A percentile compares a stretch with the other conserved stretches of the same genome.
Conservation (phyloP, 2,888 invertebrate species). For the Podabrus alpinus region DNA sequence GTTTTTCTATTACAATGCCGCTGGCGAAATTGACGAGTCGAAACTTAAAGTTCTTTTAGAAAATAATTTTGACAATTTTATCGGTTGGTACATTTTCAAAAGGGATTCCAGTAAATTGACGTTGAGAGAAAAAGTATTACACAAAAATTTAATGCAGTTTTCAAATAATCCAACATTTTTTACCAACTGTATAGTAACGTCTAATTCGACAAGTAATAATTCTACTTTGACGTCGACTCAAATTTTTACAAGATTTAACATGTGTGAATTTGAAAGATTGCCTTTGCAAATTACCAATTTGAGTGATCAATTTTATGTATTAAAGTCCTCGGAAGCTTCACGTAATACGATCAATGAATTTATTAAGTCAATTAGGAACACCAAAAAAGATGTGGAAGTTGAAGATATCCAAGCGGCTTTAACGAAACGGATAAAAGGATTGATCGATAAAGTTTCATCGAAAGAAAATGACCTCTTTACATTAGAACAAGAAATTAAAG, state of each 20-base stretch:
- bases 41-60: conserved; percentile 60
- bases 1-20: conserved; percentile 62
- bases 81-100: conserved; percentile 67
- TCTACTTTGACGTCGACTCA: conserved; percentile 68
- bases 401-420: conserved; percentile 48
- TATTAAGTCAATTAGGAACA: conserved; percentile 41
- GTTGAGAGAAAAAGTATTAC: conserved; percentile 65
- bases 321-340: conserved; percentile 45
- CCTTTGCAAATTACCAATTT: conserved; percentile 59
- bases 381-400: conserved; percentile 40
- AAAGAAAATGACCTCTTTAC: conserved; percentile 49
- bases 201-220: conserved; percentile 57
- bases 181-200: conserved; percentile 65
- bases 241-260: conserved; percentile 64
- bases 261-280: conserved; percentile 60
- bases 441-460: conserved; percentile 44
- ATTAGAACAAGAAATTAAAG: conserved; percentile 51
- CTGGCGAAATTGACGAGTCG: conserved; percentile 63
- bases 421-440: conserved; percentile 46
- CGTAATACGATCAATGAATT: conserved; percentile 46
- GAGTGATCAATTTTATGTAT: conserved; percentile 48
- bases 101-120: conserved; percentile 64
- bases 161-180: conserved; percentile 63
- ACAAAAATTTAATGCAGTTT: conserved; percentile 64
- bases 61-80: conserved; percentile 60